Conservation (phyloP, 1,140 invertebrate genomes). For the Drosophila pectinifera region DNA sequence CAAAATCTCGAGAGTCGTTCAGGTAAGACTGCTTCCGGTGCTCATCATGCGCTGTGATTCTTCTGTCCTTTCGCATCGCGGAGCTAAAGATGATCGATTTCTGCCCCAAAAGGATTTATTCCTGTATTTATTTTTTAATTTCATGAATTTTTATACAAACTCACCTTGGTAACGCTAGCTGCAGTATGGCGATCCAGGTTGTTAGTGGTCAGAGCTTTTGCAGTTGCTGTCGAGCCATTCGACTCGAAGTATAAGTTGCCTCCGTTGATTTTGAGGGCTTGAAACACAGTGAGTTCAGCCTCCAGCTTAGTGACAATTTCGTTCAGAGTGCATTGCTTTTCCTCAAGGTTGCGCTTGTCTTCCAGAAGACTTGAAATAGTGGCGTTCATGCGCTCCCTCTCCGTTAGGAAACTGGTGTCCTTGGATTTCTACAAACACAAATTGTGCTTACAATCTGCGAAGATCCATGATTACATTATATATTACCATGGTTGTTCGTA, state of each 20-base stretch:
- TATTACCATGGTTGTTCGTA: constrained; percentile 37
- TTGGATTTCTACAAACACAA: constrained; percentile 37
- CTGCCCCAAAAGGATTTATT: constrained; percentile 1
- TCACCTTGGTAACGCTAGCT: constrained; percentile 25
- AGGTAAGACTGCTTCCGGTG: constrained; percentile 50
- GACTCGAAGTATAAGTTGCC: constrained; percentile 40
- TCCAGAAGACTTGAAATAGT: constrained; percentile 55
- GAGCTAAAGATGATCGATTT: constrained; percentile 42
- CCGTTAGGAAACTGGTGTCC: not conserved
- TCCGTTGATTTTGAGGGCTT: constrained; percentile 1
- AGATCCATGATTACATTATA: not conserved
- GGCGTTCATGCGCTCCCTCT: constrained; percentile 19
- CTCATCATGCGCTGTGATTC: constrained; percentile 60
- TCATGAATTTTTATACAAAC: not conserved
- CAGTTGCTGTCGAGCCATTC: constrained; percentile 9
- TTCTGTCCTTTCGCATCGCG: constrained; percentile 41
- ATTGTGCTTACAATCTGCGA: too few relatives aligned
- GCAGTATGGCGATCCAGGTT: constrained; percentile 29
- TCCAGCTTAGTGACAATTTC: constrained; percentile 52
- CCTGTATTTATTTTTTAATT: not conserved
- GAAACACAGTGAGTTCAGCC: constrained; percentile 12
- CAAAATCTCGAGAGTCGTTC: constrained; percentile 41
- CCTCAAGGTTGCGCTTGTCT: constrained; percentile 65
- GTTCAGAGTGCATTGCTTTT: constrained; percentile 44
- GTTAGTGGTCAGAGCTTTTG: not conserved